These are phyloP conservation scores for Poecilia latipinna DNA, from an alignment of 2,113 vertebrate species.

Conservation along the genomic window DNA sequence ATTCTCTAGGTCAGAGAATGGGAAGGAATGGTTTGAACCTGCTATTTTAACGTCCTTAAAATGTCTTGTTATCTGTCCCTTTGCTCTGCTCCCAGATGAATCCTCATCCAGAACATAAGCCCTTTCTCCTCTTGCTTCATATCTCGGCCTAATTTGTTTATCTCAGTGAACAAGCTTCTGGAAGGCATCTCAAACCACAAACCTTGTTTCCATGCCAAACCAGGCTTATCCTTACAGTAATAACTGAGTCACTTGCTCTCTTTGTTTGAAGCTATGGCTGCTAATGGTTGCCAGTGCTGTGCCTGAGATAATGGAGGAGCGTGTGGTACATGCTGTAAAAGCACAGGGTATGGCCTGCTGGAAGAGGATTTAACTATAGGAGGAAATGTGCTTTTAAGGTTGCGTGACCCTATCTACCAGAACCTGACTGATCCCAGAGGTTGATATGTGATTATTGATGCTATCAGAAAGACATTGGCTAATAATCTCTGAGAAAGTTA, in stretches of 20 bases:
- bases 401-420: slow-evolving; percentile 39
- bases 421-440: slow-evolving; percentile 35
- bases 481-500: slow-evolving; percentile 22
- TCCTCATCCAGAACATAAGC: slow-evolving; percentile 10
- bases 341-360: slow-evolving; percentile 19
- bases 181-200: slow-evolving; percentile 37
- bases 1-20: neutral
- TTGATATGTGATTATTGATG: slow-evolving; percentile 26
- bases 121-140: slow-evolving; percentile 37
- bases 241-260: slow-evolving; percentile 42
- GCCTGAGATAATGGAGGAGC: slow-evolving; percentile 46
- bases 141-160: slow-evolving; percentile 50
- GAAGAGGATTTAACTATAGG: slow-evolving; percentile 37
- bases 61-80: slow-evolving; percentile 4
- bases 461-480: slow-evolving; percentile 19
- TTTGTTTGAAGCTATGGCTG: slow-evolving; percentile 39
- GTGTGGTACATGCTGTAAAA: slow-evolving; percentile 28
- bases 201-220: slow-evolving; percentile 41
- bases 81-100: neutral
- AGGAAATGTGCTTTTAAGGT: slow-evolving; percentile 53
- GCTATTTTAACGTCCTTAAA: neutral
- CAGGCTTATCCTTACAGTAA: slow-evolving; percentile 39
- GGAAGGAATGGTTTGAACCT: neutral
- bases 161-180: slow-evolving; percentile 36
- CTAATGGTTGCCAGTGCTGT: slow-evolving; percentile 59